Evolutionary conservation across 2,888 invertebrate genomes (phyloP).

Genomic region (Drosophila birchii): DNA sequence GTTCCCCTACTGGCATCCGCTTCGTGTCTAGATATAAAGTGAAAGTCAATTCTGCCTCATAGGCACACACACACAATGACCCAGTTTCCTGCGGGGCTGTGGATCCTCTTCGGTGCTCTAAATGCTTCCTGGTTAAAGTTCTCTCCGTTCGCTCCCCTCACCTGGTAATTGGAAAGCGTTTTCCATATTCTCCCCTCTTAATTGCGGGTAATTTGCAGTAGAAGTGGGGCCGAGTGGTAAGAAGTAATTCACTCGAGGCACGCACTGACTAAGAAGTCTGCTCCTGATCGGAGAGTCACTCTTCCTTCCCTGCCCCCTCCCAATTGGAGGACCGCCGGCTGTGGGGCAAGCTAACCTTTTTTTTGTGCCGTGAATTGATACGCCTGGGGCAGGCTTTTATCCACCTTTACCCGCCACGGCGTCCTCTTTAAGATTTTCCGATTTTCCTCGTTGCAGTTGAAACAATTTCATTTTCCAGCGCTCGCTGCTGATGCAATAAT

Average conservation of each 20-base stretch:
- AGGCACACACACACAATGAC: conserved; percentile 63
- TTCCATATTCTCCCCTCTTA: conserved; percentile 45
- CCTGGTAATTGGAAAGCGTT: conserved; percentile 39
- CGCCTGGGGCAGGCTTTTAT: conserved; percentile 48
- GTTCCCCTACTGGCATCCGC: conserved; percentile 47
- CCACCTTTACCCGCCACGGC: conserved; percentile 31
- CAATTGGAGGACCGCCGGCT: conserved; percentile 59
- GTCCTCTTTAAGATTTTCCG: conserved; percentile 8
- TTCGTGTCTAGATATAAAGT: conserved; percentile 46
- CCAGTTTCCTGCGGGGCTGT: conserved; percentile 48
- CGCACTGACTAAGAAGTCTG: conserved; percentile 59
- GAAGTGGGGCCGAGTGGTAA: conserved; percentile 19
- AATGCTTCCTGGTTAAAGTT: conserved; percentile 72
- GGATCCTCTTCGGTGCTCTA: conserved; percentile 53
- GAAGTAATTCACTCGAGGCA: conserved; percentile 69
- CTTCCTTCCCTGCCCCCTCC: conserved; percentile 1
- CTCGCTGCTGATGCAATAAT: conserved; percentile 73
- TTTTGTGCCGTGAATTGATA: conserved; percentile 60
- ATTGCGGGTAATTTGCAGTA: conserved; percentile 70
- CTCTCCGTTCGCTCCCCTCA: conserved; percentile 47
- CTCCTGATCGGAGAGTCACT: conserved; percentile 21
- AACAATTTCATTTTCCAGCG: conserved; percentile 73
- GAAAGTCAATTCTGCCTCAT: conserved; percentile 66
- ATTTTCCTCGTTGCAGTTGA: conserved; percentile 50
- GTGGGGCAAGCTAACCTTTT: conserved; percentile 69